Percentiles rank a stretch among this genome's conserved stretches.
Conservation (phyloP, 1,140 invertebrate genomes). For the Bombus turneri region DNA sequence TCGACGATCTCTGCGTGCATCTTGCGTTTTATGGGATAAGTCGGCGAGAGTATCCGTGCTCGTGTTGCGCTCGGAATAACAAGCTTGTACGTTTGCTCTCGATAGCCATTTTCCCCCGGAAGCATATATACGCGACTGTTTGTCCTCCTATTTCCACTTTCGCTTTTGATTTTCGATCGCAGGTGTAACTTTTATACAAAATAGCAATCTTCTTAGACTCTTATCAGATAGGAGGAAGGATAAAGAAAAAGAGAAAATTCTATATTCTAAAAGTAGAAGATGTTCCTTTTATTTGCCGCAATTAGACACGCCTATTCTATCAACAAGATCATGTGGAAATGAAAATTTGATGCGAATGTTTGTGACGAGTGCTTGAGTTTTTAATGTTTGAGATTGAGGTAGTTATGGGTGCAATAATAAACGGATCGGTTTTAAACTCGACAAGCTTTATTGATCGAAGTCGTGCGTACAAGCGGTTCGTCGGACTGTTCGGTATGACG, state of each 20-base stretch:
- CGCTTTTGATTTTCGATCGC: not conserved
- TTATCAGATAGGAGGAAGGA: not conserved
- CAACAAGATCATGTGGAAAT: not conserved
- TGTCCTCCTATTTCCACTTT: not conserved
- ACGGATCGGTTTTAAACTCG: too few relatives aligned
- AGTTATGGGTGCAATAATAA: too few relatives aligned
- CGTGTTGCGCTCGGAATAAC: not conserved
- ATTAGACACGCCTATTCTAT: not conserved
- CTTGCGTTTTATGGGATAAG: constrained; percentile 42
- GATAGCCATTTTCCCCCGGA: not conserved
- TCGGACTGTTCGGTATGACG: too few relatives aligned
- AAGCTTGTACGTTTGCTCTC: not conserved
- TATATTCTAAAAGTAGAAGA: too few relatives aligned
- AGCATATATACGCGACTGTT: not conserved
- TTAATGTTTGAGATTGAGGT: too few relatives aligned
- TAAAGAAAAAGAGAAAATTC: not conserved
- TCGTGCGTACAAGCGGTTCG: too few relatives aligned
- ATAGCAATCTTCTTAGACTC: not conserved
- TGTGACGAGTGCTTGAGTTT: too few relatives aligned
- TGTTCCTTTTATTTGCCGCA: not conserved
- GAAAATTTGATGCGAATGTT: too few relatives aligned
- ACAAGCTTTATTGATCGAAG: too few relatives aligned
- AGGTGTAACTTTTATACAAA: not conserved
- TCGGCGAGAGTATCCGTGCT: not conserved
- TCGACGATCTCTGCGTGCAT: constrained; percentile 45